phyloP scores from a whole-genome alignment of 2,888 invertebrate genomes.

The Deilephila elpenor region DNA sequence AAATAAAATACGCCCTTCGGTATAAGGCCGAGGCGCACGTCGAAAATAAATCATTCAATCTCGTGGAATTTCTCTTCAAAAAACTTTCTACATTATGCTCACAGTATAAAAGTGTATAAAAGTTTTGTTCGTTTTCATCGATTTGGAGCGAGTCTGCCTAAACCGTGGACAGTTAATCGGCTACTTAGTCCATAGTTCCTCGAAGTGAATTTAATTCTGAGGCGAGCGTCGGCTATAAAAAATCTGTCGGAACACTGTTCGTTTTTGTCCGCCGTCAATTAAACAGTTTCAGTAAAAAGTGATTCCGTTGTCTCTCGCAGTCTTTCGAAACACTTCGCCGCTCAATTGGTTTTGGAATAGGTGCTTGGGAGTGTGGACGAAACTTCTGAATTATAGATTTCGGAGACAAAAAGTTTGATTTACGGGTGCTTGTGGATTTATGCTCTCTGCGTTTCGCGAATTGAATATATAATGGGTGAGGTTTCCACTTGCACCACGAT shows the following conservation, averaged over 20 bases:
- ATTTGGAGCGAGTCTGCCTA: slow-evolving; percentile 8
- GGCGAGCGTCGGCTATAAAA: neutral
- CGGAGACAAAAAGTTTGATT: slow-evolving; percentile 72
- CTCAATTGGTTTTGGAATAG: slow-evolving; percentile 35
- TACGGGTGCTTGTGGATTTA: slow-evolving; percentile 71
- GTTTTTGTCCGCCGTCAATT: slow-evolving; percentile 25
- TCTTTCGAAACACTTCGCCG: slow-evolving; percentile 20
- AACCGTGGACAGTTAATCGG: slow-evolving; percentile 15
- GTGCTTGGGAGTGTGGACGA: slow-evolving; percentile 48
- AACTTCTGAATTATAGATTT: slow-evolving; percentile 70
- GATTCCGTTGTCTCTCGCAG: slow-evolving; percentile 4
- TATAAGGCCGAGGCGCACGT: slow-evolving; percentile 56
- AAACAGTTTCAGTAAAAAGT: slow-evolving; percentile 9
- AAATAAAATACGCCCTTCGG: slow-evolving; percentile 71
- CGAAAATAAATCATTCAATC: slow-evolving; percentile 77
- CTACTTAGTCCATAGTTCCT: slow-evolving; percentile 7
- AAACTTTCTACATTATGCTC: slow-evolving; percentile 31
- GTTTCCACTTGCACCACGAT: slow-evolving; percentile 43
- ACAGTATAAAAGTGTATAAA: slow-evolving; percentile 24
- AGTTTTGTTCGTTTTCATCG: slow-evolving; percentile 27
- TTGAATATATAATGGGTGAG: slow-evolving; percentile 71
- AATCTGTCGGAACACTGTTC: slow-evolving; percentile 1
- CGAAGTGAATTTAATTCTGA: slow-evolving; percentile 2
- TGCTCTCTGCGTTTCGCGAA: slow-evolving; percentile 66
- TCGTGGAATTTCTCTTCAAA: slow-evolving; percentile 38